These are phyloP conservation scores for Metopolophium dirhodum DNA, from an alignment of 1,140 invertebrate genomes.

Conservation along the genomic window DNA sequence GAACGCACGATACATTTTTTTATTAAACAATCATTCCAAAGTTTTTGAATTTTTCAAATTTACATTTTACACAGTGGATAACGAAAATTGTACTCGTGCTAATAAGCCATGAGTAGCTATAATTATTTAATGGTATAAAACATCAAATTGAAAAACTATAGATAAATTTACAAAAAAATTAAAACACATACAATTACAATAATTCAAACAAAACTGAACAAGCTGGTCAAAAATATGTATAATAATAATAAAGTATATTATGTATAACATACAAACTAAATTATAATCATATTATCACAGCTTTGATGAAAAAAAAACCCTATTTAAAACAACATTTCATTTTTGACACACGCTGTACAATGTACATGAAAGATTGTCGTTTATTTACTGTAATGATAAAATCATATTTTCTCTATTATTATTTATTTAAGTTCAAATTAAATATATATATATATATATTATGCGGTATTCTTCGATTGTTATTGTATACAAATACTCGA, in stretches of 20 bases:
- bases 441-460: background rate
- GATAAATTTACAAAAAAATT: background rate
- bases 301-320: too few species aligned
- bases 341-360: background rate
- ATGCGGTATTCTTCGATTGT: background rate
- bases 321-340: background rate
- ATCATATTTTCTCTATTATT: background rate
- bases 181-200: background rate
- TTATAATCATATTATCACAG: background rate
- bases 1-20: background rate
- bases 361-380: background rate
- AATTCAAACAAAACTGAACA: background rate
- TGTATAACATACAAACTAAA: too few species aligned
- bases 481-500: background rate
- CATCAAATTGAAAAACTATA: too few species aligned
- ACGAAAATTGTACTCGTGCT: too few species aligned
- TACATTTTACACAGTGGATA: background rate
- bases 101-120: too few species aligned
- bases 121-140: too few species aligned
- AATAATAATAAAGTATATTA: too few species aligned
- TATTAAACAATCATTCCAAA: too few species aligned
- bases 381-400: background rate
- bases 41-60: background rate
- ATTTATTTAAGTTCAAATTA: background rate
- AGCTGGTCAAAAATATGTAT: background rate